These are phyloP conservation scores for Amazona guildingii DNA, from an alignment of 2,113 vertebrate species.

Conservation along the genomic window DNA sequence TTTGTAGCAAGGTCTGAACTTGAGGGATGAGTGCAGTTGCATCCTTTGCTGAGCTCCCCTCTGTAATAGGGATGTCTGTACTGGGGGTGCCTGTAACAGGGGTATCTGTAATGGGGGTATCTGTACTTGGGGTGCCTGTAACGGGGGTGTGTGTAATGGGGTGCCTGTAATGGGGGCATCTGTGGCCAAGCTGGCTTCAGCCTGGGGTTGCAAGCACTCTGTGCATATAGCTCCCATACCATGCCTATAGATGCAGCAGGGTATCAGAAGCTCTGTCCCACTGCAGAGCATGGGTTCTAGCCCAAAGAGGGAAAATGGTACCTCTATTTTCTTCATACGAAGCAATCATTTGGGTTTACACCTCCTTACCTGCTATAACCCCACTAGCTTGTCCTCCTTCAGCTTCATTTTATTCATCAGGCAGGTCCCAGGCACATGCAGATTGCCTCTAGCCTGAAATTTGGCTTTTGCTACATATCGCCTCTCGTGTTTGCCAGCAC, in stretches of 20 bases:
- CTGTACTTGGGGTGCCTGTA: not conserved
- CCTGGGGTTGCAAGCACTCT: fast-evolving
- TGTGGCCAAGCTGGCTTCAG: not conserved
- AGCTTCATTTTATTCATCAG: not conserved
- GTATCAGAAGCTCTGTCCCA: not conserved
- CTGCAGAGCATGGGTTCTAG: not conserved
- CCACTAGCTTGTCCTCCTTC: not conserved
- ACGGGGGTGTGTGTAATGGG: not conserved
- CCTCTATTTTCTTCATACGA: not conserved
- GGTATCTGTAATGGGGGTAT: not conserved
- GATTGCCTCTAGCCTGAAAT: not conserved
- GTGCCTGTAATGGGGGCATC: not conserved
- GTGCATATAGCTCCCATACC: not conserved
- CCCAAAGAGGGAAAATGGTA: not conserved
- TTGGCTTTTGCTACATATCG: not conserved
- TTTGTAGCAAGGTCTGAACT: not conserved
- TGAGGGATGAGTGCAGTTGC: not conserved
- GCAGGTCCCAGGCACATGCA: not conserved
- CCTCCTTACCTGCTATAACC: not conserved
- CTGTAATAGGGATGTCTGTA: not conserved
- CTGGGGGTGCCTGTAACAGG: not conserved
- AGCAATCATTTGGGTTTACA: not conserved
- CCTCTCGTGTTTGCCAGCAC: not conserved
- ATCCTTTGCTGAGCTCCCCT: not conserved
- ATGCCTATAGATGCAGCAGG: not conserved